These are phyloP conservation scores for Oreochromis tanganicae DNA, from an alignment of 2,113 vertebrate genomes.

Conservation along the genomic window DNA sequence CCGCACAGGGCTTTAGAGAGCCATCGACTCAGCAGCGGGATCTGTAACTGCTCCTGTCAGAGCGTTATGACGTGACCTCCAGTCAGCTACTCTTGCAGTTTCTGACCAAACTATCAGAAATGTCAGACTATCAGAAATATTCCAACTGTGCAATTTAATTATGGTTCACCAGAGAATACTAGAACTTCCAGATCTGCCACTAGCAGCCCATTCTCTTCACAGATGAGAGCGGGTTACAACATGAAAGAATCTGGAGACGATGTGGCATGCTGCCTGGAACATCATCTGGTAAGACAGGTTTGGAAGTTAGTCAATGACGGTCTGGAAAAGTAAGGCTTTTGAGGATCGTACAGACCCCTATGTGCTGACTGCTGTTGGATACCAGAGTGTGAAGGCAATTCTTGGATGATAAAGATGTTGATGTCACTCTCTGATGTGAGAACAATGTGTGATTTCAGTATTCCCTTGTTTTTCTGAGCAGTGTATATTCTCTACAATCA, in stretches of 20 bases:
- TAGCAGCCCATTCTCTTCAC: neutral
- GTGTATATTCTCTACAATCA: neutral
- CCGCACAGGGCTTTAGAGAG: neutral
- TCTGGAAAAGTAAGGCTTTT: neutral
- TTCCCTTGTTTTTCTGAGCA: neutral
- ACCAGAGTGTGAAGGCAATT: neutral
- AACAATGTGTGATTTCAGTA: neutral
- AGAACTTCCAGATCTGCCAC: neutral
- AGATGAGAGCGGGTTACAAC: neutral
- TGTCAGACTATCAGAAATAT: too few species aligned
- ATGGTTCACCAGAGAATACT: neutral
- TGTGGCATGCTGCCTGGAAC: fast-evolving
- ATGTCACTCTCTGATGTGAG: neutral
- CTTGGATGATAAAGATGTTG: neutral
- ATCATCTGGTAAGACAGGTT: neutral
- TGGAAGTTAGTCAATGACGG: neutral
- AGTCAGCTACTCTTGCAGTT: neutral
- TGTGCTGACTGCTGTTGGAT: neutral
- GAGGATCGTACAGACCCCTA: neutral
- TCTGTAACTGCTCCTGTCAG: neutral
- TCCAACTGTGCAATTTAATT: neutral
- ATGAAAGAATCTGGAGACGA: neutral
- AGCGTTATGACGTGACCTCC: neutral
- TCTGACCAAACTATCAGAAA: neutral
- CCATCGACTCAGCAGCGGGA: neutral